These are phyloP conservation scores for Gobionotothen gibberifrons DNA, from an alignment of 2,797 vertebrate genomes.

Conservation along the genomic window DNA sequence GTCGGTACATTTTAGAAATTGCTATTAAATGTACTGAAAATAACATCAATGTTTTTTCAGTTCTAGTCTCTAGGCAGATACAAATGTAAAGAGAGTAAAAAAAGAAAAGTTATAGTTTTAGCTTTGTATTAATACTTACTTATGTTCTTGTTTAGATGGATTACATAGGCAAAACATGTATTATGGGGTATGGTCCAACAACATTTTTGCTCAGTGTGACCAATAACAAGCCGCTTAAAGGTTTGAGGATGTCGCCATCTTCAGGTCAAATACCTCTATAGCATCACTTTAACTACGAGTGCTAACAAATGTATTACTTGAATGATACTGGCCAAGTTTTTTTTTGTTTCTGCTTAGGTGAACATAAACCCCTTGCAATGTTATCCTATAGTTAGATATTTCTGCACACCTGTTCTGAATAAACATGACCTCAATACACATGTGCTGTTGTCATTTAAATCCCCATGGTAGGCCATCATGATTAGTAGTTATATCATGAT, in stretches of 20 bases:
- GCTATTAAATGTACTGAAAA: too few species aligned
- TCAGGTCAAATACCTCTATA: slow-evolving; percentile 25
- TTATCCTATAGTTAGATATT: neutral
- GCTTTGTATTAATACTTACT: too few species aligned
- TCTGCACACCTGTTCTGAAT: neutral
- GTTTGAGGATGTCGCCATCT: slow-evolving; percentile 63
- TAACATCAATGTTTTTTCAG: too few species aligned
- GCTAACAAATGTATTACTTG: neutral
- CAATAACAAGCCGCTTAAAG: neutral
- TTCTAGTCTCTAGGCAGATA: too few species aligned
- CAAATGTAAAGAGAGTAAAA: too few species aligned
- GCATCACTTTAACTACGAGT: neutral
- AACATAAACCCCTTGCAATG: neutral
- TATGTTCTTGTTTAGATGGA: slow-evolving; percentile 12
- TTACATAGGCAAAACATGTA: neutral
- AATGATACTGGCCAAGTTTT: neutral
- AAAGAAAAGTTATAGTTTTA: too few species aligned
- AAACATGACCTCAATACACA: neutral
- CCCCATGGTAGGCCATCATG: too few species aligned
- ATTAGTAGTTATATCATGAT: too few species aligned
- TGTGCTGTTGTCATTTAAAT: neutral
- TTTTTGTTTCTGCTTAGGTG: neutral
- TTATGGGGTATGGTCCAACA: too few species aligned
- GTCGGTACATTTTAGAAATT: too few species aligned
- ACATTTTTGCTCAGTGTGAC: neutral